phyloP scores from a whole-genome alignment of 2,888 invertebrate genomes.

The Hymenopus coronatus region DNA sequence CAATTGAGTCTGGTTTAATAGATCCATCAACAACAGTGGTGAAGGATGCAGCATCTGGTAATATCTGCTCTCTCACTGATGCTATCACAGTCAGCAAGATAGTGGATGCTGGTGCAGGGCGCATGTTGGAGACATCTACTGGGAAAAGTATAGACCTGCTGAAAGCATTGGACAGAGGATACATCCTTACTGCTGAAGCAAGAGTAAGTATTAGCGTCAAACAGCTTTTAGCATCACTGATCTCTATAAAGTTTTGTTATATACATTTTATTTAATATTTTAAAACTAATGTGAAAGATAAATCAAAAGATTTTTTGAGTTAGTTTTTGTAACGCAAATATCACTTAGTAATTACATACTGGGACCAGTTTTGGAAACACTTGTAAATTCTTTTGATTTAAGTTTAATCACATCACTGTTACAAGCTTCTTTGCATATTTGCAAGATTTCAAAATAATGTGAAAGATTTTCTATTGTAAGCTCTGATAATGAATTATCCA shows the following conservation, averaged over 20 bases:
- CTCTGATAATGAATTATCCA: too few species aligned
- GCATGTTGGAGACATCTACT: slow-evolving; percentile 57
- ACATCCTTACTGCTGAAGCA: slow-evolving; percentile 86
- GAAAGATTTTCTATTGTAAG: too few species aligned
- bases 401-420: too few species aligned
- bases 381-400: too few species aligned
- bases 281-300: not conserved
- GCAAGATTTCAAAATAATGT: not conserved
- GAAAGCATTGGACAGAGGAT: slow-evolving; percentile 83
- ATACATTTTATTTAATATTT: not conserved
- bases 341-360: too few species aligned
- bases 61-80: slow-evolving; percentile 70
- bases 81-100: slow-evolving; percentile 67
- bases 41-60: slow-evolving; percentile 73
- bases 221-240: not conserved
- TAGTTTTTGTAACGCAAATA: too few species aligned
- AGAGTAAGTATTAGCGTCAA: slow-evolving; percentile 69
- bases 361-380: too few species aligned
- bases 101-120: slow-evolving; percentile 73
- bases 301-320: not conserved
- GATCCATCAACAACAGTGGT: slow-evolving; percentile 84
- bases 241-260: not conserved
- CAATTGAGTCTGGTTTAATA: slow-evolving; percentile 72
- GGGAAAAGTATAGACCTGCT: slow-evolving; percentile 63
- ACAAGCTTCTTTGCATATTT: too few species aligned